phyloP scores from a whole-genome alignment of 2,113 vertebrate species.

The Salvelinus namaycush region DNA sequence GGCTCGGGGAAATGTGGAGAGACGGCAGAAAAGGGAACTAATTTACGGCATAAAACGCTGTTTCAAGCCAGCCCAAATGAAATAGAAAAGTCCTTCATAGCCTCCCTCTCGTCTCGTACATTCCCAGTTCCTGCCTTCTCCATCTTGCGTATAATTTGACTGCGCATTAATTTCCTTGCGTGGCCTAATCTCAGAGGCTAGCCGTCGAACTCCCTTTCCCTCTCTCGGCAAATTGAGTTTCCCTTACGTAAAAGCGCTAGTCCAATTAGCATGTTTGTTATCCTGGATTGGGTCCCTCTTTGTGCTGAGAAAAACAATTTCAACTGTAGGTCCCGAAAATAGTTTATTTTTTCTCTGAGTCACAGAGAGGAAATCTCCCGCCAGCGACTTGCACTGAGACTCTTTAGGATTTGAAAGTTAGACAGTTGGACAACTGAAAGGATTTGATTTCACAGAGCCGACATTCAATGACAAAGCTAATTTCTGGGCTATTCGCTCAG shows the following conservation, averaged over 20 bases:
- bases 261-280: slow-evolving; percentile 46
- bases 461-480: background rate
- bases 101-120: background rate
- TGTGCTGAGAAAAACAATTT: slow-evolving; percentile 26
- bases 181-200: slow-evolving; percentile 27
- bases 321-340: slow-evolving; percentile 23
- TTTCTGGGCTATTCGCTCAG: no score
- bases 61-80: slow-evolving; percentile 11
- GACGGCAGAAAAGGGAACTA: background rate
- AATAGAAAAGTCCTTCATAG: background rate
- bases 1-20: background rate
- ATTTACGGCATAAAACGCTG: slow-evolving; percentile 10
- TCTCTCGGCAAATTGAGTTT: slow-evolving; percentile 40
- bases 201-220: slow-evolving; percentile 39
- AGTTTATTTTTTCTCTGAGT: background rate
- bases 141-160: slow-evolving; percentile 19
- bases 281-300: slow-evolving; percentile 14
- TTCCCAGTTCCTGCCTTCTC: background rate
- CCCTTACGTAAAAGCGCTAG: slow-evolving; percentile 11
- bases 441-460: slow-evolving; percentile 34
- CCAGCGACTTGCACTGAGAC: background rate
- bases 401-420: background rate
- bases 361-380: background rate
- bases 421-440: background rate
- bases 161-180: slow-evolving; percentile 24